phyloP scores from a whole-genome alignment of 2,888 invertebrate genomes.

The Tuberolachnus salignus region DNA sequence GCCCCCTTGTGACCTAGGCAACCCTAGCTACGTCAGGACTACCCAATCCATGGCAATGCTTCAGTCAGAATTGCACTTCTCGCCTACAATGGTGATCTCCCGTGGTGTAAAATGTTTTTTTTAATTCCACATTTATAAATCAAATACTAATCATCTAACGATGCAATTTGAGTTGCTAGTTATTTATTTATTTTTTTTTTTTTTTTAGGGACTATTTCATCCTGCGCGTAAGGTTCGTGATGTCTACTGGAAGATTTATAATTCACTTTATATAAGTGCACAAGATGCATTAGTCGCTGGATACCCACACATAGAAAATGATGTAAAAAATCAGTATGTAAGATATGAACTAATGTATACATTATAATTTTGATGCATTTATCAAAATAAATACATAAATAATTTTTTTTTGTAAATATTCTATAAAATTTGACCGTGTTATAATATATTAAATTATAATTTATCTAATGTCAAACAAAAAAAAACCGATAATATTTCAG shows the following conservation, averaged over 20 bases:
- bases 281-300: slow-evolving; percentile 97
- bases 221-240: slow-evolving; percentile 98
- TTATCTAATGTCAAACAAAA: slow-evolving; percentile 17
- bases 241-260: slow-evolving; percentile 99
- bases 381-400: neutral
- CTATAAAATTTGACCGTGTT: slow-evolving; percentile 6
- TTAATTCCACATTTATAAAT: neutral
- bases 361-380: slow-evolving; percentile 35
- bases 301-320: slow-evolving; percentile 95
- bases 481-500: neutral
- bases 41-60: too few species aligned
- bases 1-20: too few species aligned
- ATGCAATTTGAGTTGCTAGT: neutral
- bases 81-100: too few species aligned
- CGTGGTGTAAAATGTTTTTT: neutral
- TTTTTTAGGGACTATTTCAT: slow-evolving; percentile 95
- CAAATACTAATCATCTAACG: too few species aligned
- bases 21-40: too few species aligned
- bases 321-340: slow-evolving; percentile 90
- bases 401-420: slow-evolving; percentile 36
- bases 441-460: neutral
- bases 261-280: slow-evolving; percentile 97
- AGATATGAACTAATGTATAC: slow-evolving; percentile 77
- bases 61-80: too few species aligned
- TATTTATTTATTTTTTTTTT: slow-evolving; percentile 57